Conservation (phyloP, 1,140 invertebrate genomes). For the Drosophila ambigua region DNA sequence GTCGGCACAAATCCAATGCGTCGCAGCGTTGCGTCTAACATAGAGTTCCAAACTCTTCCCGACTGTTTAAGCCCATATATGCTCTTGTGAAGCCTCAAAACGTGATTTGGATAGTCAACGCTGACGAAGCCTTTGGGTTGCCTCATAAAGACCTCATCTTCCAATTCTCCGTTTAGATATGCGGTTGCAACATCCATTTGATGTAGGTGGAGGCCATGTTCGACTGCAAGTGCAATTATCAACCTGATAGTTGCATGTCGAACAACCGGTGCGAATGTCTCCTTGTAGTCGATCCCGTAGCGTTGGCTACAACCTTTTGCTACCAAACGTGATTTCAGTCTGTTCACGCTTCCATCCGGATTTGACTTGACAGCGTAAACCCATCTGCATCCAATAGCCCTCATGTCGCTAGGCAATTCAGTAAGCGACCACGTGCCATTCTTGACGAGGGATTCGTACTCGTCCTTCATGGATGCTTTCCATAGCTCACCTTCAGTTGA, state of each 20-base stretch:
- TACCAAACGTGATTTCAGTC: conserved; percentile 2
- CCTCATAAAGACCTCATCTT: conserved; percentile 26
- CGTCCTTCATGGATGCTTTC: no score
- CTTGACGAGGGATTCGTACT: not conserved
- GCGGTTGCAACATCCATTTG: conserved; percentile 31
- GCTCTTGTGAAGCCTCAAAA: no score
- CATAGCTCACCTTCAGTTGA: not conserved
- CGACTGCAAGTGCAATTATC: conserved; percentile 10
- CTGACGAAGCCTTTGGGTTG: conserved; percentile 9
- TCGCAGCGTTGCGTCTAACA: no score
- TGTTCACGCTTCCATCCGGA: no score
- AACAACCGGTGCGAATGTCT: conserved; percentile 14
- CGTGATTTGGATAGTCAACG: not conserved
- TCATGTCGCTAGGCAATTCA: not conserved
- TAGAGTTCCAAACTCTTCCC: no score
- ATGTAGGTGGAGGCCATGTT: conserved; percentile 15
- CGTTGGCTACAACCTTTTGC: conserved; percentile 21
- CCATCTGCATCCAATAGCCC: no score
- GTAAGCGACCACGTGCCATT: not conserved
- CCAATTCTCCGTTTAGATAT: conserved; percentile 29
- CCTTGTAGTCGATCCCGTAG: conserved; percentile 18
- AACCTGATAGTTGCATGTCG: conserved; percentile 24
- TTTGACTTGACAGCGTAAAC: no score
- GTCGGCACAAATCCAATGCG: no score
- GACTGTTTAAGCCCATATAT: no score